Percentiles rank a stretch among this genome's conserved stretches.
Conservation (phyloP, 2,888 invertebrate genomes). For the Eurytoma californica region DNA sequence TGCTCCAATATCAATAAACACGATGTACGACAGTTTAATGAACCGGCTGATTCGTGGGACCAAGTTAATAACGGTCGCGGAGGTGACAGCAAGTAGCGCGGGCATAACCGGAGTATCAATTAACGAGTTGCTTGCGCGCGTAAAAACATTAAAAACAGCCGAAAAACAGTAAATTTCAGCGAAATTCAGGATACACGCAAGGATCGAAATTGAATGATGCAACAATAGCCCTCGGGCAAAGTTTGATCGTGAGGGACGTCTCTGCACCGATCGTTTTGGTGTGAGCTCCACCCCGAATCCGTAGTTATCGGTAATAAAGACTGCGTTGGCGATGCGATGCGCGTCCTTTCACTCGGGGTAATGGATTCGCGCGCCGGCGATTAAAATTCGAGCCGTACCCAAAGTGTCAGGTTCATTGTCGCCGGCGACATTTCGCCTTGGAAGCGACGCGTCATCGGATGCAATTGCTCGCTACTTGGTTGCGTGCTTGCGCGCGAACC, state of each 20-base stretch:
- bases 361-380: constrained; percentile 33
- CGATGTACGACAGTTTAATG: constrained; percentile 9
- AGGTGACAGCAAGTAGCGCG: not conserved
- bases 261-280: too few relatives aligned
- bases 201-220: constrained; percentile 18
- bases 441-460: constrained; percentile 16
- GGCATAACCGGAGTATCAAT: too few relatives aligned
- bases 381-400: constrained; percentile 32
- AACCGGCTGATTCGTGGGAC: constrained; percentile 9
- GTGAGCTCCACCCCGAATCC: not conserved
- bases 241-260: too few relatives aligned
- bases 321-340: constrained; percentile 2
- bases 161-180: too few relatives aligned
- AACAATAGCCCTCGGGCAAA: too few relatives aligned
- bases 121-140: too few relatives aligned
- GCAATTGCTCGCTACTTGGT: constrained; percentile 6
- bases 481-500: not conserved
- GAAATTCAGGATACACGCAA: not conserved
- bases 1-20: constrained; percentile 24
- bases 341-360: constrained; percentile 35
- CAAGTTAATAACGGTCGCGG: not conserved
- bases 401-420: constrained; percentile 52
- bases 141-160: too few relatives aligned
- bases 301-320: constrained; percentile 22
- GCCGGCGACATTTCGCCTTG: constrained; percentile 23